A percentile compares a stretch with the other conserved stretches of the same genome.
Evolutionary conservation across 1,140 invertebrate species (phyloP).

Genomic region (Metaphire vulgaris): DNA sequence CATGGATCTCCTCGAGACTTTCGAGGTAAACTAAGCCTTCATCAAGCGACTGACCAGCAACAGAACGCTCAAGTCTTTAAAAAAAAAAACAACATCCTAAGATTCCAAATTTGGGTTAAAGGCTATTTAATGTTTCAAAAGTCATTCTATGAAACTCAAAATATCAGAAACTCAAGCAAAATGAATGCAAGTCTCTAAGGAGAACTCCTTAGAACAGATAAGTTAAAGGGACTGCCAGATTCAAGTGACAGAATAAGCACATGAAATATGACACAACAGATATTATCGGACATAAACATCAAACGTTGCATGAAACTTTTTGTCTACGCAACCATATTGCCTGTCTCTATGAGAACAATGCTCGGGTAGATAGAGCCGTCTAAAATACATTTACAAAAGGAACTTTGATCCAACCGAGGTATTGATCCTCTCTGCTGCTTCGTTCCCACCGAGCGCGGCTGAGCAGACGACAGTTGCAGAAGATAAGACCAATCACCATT

Average conservation of each 20-base stretch:
- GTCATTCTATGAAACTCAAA: not conserved
- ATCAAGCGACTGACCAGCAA: not conserved
- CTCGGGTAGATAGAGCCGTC: not conserved
- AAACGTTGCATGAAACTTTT: too few species aligned
- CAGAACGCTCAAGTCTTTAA: not conserved
- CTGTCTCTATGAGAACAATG: not conserved
- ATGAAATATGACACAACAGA: too few species aligned
- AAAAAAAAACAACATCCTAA: not conserved
- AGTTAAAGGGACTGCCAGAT: too few species aligned
- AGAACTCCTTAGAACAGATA: constrained; percentile 30
- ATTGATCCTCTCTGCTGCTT: not conserved
- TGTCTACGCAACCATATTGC: not conserved
- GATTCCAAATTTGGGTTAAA: not conserved
- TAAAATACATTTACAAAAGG: not conserved
- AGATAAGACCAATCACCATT: constrained; percentile 71
- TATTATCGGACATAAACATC: too few species aligned
- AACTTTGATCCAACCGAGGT: not conserved
- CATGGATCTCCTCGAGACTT: constrained; percentile 78
- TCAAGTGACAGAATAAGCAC: too few species aligned
- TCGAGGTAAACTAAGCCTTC: constrained; percentile 58
- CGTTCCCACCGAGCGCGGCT: constrained; percentile 51
- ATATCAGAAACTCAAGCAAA: not conserved
- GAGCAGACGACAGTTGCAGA: constrained; percentile 64
- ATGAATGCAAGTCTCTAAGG: constrained; percentile 35
- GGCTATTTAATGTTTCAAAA: not conserved